phyloP scores from a whole-genome alignment of 2,113 vertebrate species.

The Tachysurus vachellii region DNA sequence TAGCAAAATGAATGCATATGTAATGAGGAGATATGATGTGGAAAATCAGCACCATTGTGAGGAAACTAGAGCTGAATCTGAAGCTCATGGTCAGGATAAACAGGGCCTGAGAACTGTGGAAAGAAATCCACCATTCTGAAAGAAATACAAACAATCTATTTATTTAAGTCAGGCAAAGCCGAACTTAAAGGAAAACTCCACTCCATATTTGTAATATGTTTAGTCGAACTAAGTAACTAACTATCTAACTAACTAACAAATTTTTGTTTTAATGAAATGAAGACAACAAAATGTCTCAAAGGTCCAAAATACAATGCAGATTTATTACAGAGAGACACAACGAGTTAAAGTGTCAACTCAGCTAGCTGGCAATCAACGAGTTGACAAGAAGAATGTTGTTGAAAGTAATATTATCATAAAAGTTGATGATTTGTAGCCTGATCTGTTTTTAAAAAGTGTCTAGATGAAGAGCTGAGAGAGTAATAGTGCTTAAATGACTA shows the following conservation, averaged over 20 bases:
- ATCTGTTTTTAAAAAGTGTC: background rate
- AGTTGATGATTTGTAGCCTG: background rate
- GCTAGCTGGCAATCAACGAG: background rate
- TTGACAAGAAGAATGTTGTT: background rate
- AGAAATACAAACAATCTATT: background rate
- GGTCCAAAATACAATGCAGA: background rate
- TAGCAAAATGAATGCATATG: background rate
- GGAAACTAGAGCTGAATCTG: conserved; percentile 7
- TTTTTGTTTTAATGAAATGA: background rate
- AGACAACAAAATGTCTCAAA: background rate
- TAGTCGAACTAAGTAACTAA: too few species aligned
- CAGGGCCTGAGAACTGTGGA: background rate
- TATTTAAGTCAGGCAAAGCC: background rate
- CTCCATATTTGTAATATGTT: background rate
- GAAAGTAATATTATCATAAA: background rate
- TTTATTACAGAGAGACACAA: background rate
- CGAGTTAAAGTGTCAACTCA: background rate
- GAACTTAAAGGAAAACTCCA: background rate
- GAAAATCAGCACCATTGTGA: conserved; percentile 1
- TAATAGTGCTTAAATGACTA: background rate
- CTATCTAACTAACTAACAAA: too few species aligned
- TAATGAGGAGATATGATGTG: background rate
- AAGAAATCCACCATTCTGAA: background rate
- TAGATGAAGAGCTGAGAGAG: background rate
- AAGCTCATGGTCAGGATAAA: conserved; percentile 7